A percentile compares a stretch with the other conserved stretches of the same genome.
phyloP scores from a whole-genome alignment of 1,140 invertebrate species.

The Brachionus rotundiformis region DNA sequence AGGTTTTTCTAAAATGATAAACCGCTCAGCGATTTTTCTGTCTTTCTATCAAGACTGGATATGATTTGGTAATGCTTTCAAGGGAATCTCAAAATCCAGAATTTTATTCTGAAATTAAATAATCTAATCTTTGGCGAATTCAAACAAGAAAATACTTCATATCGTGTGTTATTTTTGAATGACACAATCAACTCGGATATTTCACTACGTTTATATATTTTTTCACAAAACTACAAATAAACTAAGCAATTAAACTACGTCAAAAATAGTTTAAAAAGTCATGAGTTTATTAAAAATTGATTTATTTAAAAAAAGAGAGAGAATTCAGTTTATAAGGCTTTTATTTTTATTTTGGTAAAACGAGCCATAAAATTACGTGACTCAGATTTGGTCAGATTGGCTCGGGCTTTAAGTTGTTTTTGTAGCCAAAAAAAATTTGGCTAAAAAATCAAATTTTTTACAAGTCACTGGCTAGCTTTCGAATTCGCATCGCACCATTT shows the following conservation, averaged over 20 bases:
- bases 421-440: not conserved
- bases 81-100: not conserved
- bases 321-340: not conserved
- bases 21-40: not conserved
- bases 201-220: not conserved
- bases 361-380: conserved; percentile 3
- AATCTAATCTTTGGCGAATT: not conserved
- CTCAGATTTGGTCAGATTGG: not conserved
- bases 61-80: not conserved
- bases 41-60: not conserved
- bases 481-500: not conserved
- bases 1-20: not conserved
- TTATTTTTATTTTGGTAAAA: not conserved
- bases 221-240: not conserved
- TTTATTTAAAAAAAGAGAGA: not conserved
- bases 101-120: too few species aligned
- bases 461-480: not conserved
- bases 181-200: not conserved
- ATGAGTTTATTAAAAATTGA: not conserved
- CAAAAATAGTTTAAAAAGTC: not conserved
- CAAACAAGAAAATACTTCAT: not conserved
- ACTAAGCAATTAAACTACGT: not conserved
- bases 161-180: not conserved
- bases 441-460: not conserved
- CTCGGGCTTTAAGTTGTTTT: not conserved